Percentiles rank a stretch among this genome's conserved stretches.
These are phyloP conservation scores for Hirudo medicinalis DNA, from an alignment of 1,140 invertebrate genomes.

Conservation along the genomic window DNA sequence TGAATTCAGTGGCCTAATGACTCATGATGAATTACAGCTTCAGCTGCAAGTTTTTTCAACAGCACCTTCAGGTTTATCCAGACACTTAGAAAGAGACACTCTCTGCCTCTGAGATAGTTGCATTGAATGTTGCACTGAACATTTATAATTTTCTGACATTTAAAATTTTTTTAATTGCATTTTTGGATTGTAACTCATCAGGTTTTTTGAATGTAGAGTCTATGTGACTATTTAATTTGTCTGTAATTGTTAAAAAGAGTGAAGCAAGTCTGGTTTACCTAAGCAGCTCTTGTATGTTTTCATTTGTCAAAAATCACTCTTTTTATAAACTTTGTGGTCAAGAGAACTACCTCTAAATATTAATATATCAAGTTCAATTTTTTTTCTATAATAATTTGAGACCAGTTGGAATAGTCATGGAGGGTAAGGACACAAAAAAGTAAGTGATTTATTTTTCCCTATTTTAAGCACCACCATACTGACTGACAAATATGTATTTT, in stretches of 20 bases:
- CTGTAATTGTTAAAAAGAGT: not conserved
- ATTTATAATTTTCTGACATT: not conserved
- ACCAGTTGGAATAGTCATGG: not conserved
- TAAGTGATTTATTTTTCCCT: no score
- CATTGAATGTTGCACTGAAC: no score
- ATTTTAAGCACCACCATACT: no score
- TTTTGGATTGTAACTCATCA: no score
- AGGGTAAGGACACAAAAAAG: no score
- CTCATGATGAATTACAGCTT: not conserved
- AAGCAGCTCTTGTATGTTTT: not conserved
- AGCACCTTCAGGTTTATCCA: conserved; percentile 8
- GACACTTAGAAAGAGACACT: conserved; percentile 7
- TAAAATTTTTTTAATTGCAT: conserved; percentile 4
- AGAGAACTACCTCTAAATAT: conserved; percentile 11
- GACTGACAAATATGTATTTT: no score
- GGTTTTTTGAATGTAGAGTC: not conserved
- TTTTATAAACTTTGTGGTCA: not conserved
- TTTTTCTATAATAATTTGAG: conserved; percentile 6
- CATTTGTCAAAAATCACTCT: not conserved
- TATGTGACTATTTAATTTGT: no score
- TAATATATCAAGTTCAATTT: conserved; percentile 7
- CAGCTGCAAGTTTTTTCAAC: not conserved
- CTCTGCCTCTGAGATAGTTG: not conserved
- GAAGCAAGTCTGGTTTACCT: not conserved
- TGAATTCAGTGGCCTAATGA: conserved; percentile 25